These are phyloP conservation scores for Microctenopoma steveboyesi DNA, from an alignment of 2,797 vertebrate species.

Conservation along the genomic window DNA sequence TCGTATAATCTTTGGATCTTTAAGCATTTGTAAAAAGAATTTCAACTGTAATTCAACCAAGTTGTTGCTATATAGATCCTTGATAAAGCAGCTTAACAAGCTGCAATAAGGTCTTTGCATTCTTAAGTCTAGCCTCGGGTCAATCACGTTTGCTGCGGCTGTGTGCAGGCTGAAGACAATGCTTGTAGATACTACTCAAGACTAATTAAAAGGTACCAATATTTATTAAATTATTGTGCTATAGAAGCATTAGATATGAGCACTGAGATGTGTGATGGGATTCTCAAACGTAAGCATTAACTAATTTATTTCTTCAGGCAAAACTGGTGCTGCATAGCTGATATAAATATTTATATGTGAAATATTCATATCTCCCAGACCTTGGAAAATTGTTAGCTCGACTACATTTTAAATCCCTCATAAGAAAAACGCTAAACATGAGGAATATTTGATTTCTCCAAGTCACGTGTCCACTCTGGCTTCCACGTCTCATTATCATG, in stretches of 20 bases:
- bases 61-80: too few species aligned
- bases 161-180: too few species aligned
- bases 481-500: neutral
- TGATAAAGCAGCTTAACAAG: too few species aligned
- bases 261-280: conserved; percentile 10
- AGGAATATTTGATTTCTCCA: conserved; percentile 1
- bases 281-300: conserved; percentile 50
- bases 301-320: conserved; percentile 64
- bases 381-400: conserved; percentile 54
- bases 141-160: too few species aligned
- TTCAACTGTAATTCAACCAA: too few species aligned
- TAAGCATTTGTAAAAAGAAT: neutral
- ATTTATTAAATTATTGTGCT: neutral
- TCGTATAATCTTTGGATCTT: neutral
- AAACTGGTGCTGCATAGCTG: conserved; percentile 57
- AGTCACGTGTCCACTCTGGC: conserved; percentile 10
- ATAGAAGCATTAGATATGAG: neutral
- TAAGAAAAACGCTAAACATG: conserved; percentile 30
- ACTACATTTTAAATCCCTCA: conserved; percentile 52
- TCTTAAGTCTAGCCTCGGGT: too few species aligned
- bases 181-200: too few species aligned
- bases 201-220: neutral
- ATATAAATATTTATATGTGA: conserved; percentile 76
- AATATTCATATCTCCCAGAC: conserved; percentile 67
- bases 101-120: too few species aligned